Base-by-base conservation (phyloP, 2,888 invertebrate genomes). In the Blomia tropicalis region DNA sequence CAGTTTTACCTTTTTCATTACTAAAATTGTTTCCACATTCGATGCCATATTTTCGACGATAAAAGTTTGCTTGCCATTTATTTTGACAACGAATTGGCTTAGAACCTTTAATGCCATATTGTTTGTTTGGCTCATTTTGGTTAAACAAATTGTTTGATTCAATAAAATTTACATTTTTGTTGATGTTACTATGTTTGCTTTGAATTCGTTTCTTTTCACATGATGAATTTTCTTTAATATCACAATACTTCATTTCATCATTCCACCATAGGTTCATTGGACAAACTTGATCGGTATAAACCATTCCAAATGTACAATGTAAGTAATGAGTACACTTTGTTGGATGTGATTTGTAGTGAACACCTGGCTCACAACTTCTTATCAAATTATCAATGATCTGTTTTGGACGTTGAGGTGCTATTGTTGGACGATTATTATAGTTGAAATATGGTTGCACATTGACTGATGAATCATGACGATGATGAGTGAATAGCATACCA, bases 311-410 rank as follows among this genome's bases (percentile, higher is more conserved):
- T 7, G n/a, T n/a, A 27, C 51, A 47, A 11, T 47, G 51, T n/a
- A 47, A n/a, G 51, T 47, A 47, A n/a, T 47, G 51, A 19, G 7
- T n/a, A 47, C 51, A 47, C 27, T 47, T 47, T 7, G 5, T 47
- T 7, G 51, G 51, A 27, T 47, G 51, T 22, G 51, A 14, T 19
- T 27, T 22, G 51, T 27, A 25, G 7, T 11, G 51, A 7, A 47
- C 27, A 11, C 51, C 51, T 22, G 51, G 51, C 51, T 25, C 51
- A 47, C 51, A 47, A 11, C 22, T 47, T 7, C 51, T n/a, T 7
- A 14, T 14, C 14, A n/a, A n/a, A 22, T 47, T 47, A 7, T 47
- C 51, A 14, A 27, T 19, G 7, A 17, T 36, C 7, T 7, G 36
- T 17, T 36, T 36, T 7, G 36, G 17, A 7, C 17, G 7, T 36